Conservation (phyloP, 2,797 vertebrate species). For the Thripadectes ignobilis region DNA sequence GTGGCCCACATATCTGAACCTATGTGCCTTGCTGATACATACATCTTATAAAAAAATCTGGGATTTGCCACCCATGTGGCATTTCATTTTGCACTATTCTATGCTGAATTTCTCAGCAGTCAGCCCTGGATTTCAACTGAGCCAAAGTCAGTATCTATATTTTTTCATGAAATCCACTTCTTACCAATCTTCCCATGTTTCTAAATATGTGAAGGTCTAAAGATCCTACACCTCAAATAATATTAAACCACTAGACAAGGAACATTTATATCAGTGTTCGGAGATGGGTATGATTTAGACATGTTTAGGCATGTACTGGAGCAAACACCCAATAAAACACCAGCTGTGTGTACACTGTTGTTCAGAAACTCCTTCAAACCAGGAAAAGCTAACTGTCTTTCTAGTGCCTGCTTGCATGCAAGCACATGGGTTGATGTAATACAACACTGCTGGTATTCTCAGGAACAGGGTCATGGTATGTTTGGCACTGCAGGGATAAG, state of each 20-base stretch:
- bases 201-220: background rate
- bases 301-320: too few relatives aligned
- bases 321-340: background rate
- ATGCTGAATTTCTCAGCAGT: background rate
- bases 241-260: background rate
- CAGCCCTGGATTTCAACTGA: background rate
- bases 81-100: background rate
- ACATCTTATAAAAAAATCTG: background rate
- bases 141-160: background rate
- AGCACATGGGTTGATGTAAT: background rate
- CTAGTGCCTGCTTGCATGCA: background rate
- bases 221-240: background rate
- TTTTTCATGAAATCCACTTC: background rate
- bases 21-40: background rate
- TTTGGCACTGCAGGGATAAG: background rate
- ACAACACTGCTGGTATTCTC: background rate
- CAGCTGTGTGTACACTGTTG: rapidly evolving
- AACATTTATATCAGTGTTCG: background rate
- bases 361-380: background rate
- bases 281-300: background rate
- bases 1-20: background rate
- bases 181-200: background rate
- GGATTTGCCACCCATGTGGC: background rate
- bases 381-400: background rate
- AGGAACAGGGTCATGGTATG: background rate